Base-by-base conservation (phyloP, 2,888 invertebrate genomes). In the Callosobruchus maculatus region DNA sequence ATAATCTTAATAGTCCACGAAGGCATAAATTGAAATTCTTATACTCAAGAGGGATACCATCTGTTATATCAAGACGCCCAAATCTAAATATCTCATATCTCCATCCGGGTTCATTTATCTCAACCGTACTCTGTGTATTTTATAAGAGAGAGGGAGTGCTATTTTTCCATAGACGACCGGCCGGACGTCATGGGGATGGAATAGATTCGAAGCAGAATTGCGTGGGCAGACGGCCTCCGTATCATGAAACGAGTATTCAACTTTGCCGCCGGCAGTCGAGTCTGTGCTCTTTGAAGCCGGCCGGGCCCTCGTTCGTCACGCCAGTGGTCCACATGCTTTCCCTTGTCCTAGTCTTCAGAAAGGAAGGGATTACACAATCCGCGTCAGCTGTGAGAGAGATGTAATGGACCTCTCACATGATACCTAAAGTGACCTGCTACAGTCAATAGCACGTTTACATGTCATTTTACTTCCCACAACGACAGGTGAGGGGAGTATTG, bases 211-310 rank as follows among this genome's bases (percentile, higher is more conserved):
- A 21, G 21, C 21, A 22, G 68, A 68, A 68, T 68, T 68, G 68
- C 68, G 68, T 68, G 21, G 68, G 68, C 21, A 2, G 68, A 9
- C 21, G 21, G 21, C 7, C 74, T 76, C 76, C 77, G 75, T 75
- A 77, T 73, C 77, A 77, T 81, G 80, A 80, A 78, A 79, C 80
- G 81, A 81, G 82, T 81, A 79, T 49, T 49, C 49, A 18, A 49
- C 9, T 49, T 13, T 7, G 13, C 1, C 49, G 49, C 13, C 49
- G 49, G 49, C 49, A 49, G 49, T 13, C 3, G 13, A 49, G 49
- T 49, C 1, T 49, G 49, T 49, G 49, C 49, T 3, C 49, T 13
- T 49, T 49, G 4, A 18, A 49, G 5, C 13, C 49, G 13, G 49
- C 13, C 49, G 13, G 49, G 4, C 49, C 49, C 49, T 49, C 13